Conservation (phyloP, 2,113 vertebrate genomes). For the Apteryx mantelli region DNA sequence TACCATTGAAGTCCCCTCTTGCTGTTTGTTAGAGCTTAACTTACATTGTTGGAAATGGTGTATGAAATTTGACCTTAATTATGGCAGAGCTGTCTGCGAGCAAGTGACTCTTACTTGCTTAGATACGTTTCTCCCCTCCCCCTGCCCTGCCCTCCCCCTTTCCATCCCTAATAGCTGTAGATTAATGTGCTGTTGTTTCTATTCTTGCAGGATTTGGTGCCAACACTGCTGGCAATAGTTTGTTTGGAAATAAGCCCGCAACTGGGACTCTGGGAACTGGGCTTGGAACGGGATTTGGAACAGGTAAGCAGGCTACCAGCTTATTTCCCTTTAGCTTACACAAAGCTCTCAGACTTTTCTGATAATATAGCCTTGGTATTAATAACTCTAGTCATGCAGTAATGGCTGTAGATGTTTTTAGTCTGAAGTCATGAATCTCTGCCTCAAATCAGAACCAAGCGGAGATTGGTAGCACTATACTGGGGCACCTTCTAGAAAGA, state of each 20-base stretch:
- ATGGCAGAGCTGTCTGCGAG: neutral
- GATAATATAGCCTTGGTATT: neutral
- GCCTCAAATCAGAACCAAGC: neutral
- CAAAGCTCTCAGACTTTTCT: neutral
- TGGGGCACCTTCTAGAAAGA: neutral
- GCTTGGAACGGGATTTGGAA: slow-evolving; percentile 88
- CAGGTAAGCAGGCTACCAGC: slow-evolving; percentile 77
- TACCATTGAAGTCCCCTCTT: neutral
- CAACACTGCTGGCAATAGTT: slow-evolving; percentile 81
- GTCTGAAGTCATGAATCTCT: neutral
- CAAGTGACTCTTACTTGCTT: neutral
- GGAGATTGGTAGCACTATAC: neutral
- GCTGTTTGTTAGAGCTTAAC: neutral
- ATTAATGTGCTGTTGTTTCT: neutral
- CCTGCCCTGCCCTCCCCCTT: neutral
- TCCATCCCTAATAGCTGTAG: neutral
- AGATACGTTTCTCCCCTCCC: neutral
- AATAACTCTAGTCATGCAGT: neutral
- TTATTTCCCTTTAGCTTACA: neutral
- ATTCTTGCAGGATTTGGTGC: slow-evolving; percentile 85
- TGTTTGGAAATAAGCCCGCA: slow-evolving; percentile 91
- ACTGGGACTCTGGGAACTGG: slow-evolving; percentile 87
- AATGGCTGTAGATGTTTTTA: neutral
- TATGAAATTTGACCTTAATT: neutral
- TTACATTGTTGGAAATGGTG: fast-evolving